Conservation (phyloP, 2,888 invertebrate genomes). For the Drosophila austrosaltans region DNA sequence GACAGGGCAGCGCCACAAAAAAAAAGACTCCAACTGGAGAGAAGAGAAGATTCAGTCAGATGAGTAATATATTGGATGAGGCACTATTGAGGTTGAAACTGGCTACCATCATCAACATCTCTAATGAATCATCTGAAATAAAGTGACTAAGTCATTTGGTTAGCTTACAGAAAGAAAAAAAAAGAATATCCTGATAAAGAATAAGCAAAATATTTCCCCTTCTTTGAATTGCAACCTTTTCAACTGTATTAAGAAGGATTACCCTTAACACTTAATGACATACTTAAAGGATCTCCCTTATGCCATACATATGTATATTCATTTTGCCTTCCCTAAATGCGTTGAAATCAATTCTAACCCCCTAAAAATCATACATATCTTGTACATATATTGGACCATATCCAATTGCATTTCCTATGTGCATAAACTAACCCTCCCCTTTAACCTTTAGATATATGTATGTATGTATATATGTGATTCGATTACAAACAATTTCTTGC, state of each 20-base stretch:
- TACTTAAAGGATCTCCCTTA: neutral
- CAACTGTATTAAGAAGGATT: neutral
- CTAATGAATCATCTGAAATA: neutral
- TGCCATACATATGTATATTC: neutral
- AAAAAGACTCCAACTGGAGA: neutral
- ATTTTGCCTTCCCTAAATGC: neutral
- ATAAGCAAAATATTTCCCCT: too few species aligned
- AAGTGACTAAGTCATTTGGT: constrained; percentile 5
- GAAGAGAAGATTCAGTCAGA: neutral
- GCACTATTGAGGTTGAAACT: constrained; percentile 28
- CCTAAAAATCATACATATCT: constrained; percentile 8
- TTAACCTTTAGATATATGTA: neutral
- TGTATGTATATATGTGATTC: constrained; percentile 4
- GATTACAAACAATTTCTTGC: constrained; percentile 16
- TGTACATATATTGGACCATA: constrained; percentile 55
- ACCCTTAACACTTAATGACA: neutral
- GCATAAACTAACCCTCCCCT: constrained; percentile 57
- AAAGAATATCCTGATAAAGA: too few species aligned
- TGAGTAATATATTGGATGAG: constrained; percentile 28
- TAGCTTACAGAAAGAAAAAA: neutral
- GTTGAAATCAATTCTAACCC: too few species aligned
- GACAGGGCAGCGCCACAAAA: constrained; percentile 27
- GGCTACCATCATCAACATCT: neutral
- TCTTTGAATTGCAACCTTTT: too few species aligned
- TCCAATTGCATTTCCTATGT: constrained; percentile 74